phyloP scores from a whole-genome alignment of 1,140 invertebrate species.

The Phocides pigmalion region DNA sequence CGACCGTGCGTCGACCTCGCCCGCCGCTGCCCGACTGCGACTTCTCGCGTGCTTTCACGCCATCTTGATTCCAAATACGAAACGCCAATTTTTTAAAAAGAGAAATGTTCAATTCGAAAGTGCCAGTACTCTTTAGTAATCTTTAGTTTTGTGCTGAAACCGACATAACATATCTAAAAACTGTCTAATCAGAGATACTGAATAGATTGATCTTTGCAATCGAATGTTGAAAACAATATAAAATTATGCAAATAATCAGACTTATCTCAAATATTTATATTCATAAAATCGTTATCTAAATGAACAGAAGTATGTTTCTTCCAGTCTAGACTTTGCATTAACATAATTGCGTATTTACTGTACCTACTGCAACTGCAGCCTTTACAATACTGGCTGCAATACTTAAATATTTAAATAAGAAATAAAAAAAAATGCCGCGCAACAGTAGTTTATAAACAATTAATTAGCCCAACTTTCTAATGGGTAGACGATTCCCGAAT shows the following conservation, averaged over 20 bases:
- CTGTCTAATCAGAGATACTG: not conserved
- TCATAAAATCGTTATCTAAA: too few species aligned
- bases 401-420: not conserved
- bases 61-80: constrained; percentile 54
- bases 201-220: too few species aligned
- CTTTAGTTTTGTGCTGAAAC: constrained; percentile 1
- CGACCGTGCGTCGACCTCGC: constrained; percentile 68
- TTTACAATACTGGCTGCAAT: too few species aligned
- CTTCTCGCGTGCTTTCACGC: constrained; percentile 56
- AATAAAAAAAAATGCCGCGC: not conserved
- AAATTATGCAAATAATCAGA: too few species aligned
- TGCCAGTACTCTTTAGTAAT: constrained; percentile 19
- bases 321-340: too few species aligned
- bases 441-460: not conserved
- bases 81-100: constrained; percentile 42
- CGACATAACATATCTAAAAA: not conserved
- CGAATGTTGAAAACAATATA: too few species aligned
- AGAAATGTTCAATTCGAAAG: constrained; percentile 27
- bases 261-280: too few species aligned
- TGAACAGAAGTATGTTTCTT: too few species aligned
- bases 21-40: constrained; percentile 46
- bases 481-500: constrained; percentile 3
- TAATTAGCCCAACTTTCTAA: constrained; percentile 13
- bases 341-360: too few species aligned
- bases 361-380: too few species aligned